Conservation (phyloP, 2,797 vertebrate species). For the Pygocentrus nattereri region DNA sequence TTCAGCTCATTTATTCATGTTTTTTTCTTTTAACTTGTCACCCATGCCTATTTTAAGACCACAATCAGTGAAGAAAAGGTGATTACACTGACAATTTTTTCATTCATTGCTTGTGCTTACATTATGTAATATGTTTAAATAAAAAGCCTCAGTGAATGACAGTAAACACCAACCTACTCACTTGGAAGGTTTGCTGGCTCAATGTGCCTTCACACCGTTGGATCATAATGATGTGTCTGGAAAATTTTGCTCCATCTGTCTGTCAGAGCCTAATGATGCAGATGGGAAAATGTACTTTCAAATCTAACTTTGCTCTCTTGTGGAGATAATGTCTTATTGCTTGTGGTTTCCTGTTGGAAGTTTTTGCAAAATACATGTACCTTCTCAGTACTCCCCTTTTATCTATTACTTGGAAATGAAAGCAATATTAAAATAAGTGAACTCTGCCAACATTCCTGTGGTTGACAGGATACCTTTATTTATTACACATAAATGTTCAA, state of each 20-base stretch:
- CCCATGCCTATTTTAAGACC: no score
- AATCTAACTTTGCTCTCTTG: no score
- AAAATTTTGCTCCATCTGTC: not conserved
- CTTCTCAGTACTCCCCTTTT: not conserved
- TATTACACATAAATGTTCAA: not conserved
- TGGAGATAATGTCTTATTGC: not conserved
- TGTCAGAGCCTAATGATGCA: not conserved
- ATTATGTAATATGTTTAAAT: no score
- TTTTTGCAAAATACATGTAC: not conserved
- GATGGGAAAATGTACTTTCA: not conserved
- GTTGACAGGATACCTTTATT: not conserved
- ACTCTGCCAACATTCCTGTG: not conserved
- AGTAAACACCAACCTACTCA: not conserved
- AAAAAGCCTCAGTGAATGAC: not conserved
- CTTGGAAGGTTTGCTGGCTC: not conserved
- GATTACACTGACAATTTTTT: no score
- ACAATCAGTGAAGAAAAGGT: no score
- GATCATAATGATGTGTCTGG: slow-evolving; percentile 3
- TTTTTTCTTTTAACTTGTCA: no score
- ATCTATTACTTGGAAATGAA: not conserved
- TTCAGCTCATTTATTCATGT: no score
- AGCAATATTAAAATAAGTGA: not conserved
- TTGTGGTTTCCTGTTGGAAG: slow-evolving; percentile 14
- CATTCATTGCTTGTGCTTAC: no score
- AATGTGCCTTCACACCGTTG: not conserved